Evolutionary conservation across 1,140 invertebrate genomes (phyloP), one percentile per base, ranked within the genome.

Genomic region (Orchesella cincta): DNA sequence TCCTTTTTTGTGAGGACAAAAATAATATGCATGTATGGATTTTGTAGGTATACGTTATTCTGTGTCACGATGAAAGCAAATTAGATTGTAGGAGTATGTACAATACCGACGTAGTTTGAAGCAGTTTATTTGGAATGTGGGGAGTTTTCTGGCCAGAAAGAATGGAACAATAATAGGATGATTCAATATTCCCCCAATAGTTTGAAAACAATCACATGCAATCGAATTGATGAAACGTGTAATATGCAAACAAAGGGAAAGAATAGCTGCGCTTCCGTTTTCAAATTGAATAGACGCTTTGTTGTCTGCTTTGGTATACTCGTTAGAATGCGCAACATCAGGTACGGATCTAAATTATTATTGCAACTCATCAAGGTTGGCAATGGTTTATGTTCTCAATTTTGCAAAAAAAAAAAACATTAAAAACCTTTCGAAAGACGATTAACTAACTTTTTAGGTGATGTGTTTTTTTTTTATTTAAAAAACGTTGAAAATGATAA

Each of bases 261-360:
- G 23, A 8, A 57, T 5, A 26, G 52, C 52, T 14, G 78, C 77
- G 78, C 77, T 80, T 78, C 79, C 79, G 79, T 80, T 78, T 76
- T 74, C 79, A 80, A 76, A 76, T 80, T 75, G 35, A 67, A 76
- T 14, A 57, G 5, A 46, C 5, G 39, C 39, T 46, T 5, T 46
- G 18, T 46, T 46, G 39, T 46, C 5, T 18, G n/a, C n/a, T n/a
- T n/a, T n/a, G n/a, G n/a, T n/a, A n/a, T n/a, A n/a, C n/a, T n/a
- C n/a, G n/a, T n/a, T n/a, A n/a, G n/a, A n/a, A n/a, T n/a, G n/a
- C n/a, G n/a, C n/a, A n/a, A n/a, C n/a, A n/a, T n/a, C n/a, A n/a
- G n/a, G n/a, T n/a, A n/a, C n/a, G n/a, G n/a, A n/a, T n/a, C n/a
- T n/a, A n/a, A n/a, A n/a, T n/a, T n/a, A n/a, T n/a, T n/a, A n/a